Conservation (phyloP, 92 coral and sea anemone genomes). For the Meandrina meandrites region DNA sequence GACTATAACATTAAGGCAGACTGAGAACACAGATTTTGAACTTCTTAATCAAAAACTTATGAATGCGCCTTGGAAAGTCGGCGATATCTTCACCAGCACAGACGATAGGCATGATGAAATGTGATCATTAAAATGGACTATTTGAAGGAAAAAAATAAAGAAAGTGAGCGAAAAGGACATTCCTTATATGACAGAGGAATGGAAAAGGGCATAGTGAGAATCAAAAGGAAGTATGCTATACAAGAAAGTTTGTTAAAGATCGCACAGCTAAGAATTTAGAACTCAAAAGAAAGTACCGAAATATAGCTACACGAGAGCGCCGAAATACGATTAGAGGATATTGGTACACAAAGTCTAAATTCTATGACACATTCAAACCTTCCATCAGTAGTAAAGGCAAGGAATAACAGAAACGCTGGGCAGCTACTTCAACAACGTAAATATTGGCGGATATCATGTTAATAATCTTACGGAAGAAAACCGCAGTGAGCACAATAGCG, state of each 20-base stretch:
- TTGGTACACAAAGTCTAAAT: slow-evolving; percentile 10
- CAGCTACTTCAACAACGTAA: slow-evolving; percentile 23
- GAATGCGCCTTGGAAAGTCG: slow-evolving; percentile 26
- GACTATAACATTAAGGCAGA: background rate
- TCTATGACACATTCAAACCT: slow-evolving; percentile 33
- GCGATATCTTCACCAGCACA: slow-evolving; percentile 12
- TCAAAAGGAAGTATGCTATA: slow-evolving; percentile 5
- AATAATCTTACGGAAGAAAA: background rate
- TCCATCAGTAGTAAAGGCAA: slow-evolving; percentile 32
- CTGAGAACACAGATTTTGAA: slow-evolving; percentile 3
- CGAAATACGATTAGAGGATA: background rate
- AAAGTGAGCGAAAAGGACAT: background rate
- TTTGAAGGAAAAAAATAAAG: background rate
- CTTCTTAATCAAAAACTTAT: slow-evolving; percentile 24
- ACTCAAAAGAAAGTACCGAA: slow-evolving; percentile 46
- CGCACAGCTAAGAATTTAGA: slow-evolving; percentile 43
- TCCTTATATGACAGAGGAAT: slow-evolving; percentile 17
- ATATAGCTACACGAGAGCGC: slow-evolving; percentile 17
- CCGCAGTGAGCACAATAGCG: background rate
- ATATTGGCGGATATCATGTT: slow-evolving; percentile 27
- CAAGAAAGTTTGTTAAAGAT: slow-evolving; percentile 25
- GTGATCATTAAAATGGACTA: slow-evolving; percentile 16
- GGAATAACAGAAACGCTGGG: slow-evolving; percentile 6
- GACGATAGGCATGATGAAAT: background rate
- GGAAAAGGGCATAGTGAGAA: slow-evolving; percentile 7